Conservation (phyloP, 2,113 vertebrate genomes). For the Paraplagusia blochii region DNA sequence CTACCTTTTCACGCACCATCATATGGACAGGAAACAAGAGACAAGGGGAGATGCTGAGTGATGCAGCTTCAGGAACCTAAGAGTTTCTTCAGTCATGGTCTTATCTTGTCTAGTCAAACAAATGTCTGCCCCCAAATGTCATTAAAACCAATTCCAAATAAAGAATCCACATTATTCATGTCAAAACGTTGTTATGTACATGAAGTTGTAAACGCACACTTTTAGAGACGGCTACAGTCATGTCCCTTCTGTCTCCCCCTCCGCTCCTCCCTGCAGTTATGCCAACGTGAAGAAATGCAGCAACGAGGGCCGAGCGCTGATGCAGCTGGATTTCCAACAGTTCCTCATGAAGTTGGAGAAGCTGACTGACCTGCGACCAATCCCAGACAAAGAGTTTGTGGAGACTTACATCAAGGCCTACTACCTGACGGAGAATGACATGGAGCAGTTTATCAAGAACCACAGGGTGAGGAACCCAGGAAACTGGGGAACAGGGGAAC, state of each 20-base stretch:
- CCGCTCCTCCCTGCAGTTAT: constrained; percentile 75
- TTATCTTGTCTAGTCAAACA: too few relatives aligned
- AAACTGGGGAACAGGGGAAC: not conserved
- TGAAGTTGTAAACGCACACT: constrained; percentile 1
- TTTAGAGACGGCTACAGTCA: not conserved
- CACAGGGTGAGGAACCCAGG: constrained; percentile 82
- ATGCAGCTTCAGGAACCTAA: too few relatives aligned
- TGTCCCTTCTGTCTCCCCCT: not conserved
- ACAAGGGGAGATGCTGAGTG: too few relatives aligned
- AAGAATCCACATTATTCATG: too few relatives aligned
- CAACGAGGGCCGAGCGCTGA: constrained; percentile 96
- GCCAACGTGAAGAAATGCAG: constrained; percentile 98
- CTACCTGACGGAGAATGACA: constrained; percentile 97
- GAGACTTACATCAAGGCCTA: constrained; percentile 99
- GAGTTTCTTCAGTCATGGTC: too few relatives aligned
- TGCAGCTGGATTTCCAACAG: constrained; percentile 99
- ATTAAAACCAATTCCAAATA: too few relatives aligned
- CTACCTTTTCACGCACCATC: too few relatives aligned
- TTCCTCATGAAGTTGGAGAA: constrained; percentile 99
- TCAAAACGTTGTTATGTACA: too few relatives aligned
- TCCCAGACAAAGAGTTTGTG: constrained; percentile 98
- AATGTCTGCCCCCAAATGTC: too few relatives aligned
- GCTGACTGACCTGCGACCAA: constrained; percentile 94
- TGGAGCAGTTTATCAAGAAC: constrained; percentile 98
- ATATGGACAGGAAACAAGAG: too few relatives aligned